A percentile compares a stretch with the other conserved stretches of the same genome.
These are phyloP conservation scores for Denticeps clupeoides DNA, from an alignment of 2,797 vertebrate species.

Conservation along the genomic window DNA sequence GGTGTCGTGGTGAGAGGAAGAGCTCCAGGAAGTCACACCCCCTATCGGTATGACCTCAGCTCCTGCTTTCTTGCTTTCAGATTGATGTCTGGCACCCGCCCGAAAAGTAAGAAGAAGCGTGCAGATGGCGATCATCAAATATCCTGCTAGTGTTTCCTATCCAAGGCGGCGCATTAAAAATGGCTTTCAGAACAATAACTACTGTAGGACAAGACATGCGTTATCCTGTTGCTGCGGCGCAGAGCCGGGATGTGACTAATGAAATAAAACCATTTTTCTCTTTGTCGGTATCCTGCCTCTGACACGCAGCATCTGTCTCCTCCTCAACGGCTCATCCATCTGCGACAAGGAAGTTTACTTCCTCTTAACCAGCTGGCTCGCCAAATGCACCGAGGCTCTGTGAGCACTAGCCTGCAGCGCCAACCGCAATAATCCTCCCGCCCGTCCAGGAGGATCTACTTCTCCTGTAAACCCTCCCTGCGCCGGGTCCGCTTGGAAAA, in stretches of 20 bases:
- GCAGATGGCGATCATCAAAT: constrained; percentile 50
- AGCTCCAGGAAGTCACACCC: too few relatives aligned
- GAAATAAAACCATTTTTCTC: constrained; percentile 31
- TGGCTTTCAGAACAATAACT: constrained; percentile 49
- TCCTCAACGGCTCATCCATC: constrained; percentile 42
- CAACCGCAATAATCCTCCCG: too few relatives aligned
- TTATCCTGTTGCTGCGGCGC: constrained; percentile 7
- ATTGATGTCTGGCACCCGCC: constrained; percentile 30
- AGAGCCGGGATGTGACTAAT: constrained; percentile 7
- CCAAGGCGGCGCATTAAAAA: constrained; percentile 41
- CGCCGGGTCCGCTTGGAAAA: neutral
- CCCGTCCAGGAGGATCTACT: too few relatives aligned
- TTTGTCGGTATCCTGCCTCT: constrained; percentile 53
- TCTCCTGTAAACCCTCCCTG: neutral
- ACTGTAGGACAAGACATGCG: constrained; percentile 30
- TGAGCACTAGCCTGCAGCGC: too few relatives aligned
- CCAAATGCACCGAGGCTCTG: too few relatives aligned
- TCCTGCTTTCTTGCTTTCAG: constrained; percentile 6
- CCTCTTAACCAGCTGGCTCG: too few relatives aligned
- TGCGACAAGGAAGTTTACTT: too few relatives aligned
- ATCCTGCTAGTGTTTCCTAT: constrained; percentile 54
- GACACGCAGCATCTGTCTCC: constrained; percentile 58
- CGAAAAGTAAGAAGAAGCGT: constrained; percentile 19
- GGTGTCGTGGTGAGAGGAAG: too few relatives aligned
- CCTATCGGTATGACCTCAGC: too few relatives aligned